Conservation (phyloP, 2,888 invertebrate species). For the Noctua comes region DNA sequence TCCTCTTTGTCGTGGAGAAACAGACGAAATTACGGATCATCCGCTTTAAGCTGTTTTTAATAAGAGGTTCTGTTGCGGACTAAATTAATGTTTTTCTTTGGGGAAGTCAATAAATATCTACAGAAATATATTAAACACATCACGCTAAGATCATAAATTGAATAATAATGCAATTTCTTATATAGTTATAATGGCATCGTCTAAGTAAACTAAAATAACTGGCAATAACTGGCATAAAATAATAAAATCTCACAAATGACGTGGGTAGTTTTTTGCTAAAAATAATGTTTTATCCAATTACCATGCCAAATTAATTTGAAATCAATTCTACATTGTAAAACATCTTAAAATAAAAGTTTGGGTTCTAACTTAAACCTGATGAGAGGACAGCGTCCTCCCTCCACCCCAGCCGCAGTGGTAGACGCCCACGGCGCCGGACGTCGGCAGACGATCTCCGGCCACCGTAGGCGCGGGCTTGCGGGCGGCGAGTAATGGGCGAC, state of each 20-base stretch:
- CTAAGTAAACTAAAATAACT: background rate
- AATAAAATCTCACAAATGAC: no score
- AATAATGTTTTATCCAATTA: background rate
- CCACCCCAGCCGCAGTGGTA: no score
- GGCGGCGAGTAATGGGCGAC: no score
- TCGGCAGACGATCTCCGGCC: no score
- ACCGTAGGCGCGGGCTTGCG: no score
- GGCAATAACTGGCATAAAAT: background rate
- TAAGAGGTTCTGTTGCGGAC: background rate
- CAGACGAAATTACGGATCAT: conserved; percentile 26
- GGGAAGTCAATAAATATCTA: background rate
- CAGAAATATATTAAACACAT: background rate
- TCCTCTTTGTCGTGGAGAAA: conserved; percentile 8
- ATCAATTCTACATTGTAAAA: background rate
- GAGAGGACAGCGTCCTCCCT: no score
- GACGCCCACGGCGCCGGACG: no score
- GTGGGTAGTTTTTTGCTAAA: background rate
- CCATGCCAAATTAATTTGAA: background rate
- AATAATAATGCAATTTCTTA: background rate
- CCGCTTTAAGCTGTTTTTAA: conserved; percentile 35
- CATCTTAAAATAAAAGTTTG: background rate
- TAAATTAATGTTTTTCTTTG: background rate
- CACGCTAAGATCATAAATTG: background rate
- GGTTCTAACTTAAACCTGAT: background rate
- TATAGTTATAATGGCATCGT: background rate